Evolutionary conservation across 2,113 vertebrate species (phyloP).

Genomic region (Tetrax tetrax): DNA sequence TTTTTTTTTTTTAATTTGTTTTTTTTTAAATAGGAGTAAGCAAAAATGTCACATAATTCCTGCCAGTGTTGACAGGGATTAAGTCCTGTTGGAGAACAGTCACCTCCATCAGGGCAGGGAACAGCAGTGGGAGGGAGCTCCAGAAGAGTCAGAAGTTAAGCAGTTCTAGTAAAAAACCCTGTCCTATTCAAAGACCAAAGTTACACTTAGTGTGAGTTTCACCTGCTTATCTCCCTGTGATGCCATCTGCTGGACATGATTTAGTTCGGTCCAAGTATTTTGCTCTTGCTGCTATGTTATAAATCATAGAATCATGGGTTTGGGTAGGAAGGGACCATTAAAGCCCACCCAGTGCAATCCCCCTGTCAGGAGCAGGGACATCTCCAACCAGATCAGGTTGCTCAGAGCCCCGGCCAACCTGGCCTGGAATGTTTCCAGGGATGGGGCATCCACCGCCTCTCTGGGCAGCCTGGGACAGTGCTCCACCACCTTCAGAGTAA

Average conservation of each 20-base stretch:
- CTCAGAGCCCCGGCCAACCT: no score
- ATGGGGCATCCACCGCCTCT: no score
- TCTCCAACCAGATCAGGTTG: no score
- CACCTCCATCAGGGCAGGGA: background rate
- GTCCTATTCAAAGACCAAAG: background rate
- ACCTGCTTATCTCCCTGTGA: accelerated
- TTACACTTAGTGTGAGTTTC: background rate
- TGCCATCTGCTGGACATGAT: background rate
- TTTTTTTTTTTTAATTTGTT: background rate
- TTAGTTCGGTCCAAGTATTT: background rate
- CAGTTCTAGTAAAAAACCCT: background rate
- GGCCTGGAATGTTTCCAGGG: no score
- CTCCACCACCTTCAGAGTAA: no score
- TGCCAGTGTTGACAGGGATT: background rate
- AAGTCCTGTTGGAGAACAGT: background rate
- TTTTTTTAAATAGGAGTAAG: background rate
- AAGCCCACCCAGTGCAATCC: no score
- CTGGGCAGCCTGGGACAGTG: no score
- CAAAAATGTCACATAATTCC: background rate
- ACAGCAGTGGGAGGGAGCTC: background rate
- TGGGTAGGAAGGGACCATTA: no score
- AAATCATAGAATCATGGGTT: background rate
- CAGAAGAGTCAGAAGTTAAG: background rate
- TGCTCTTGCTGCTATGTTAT: background rate
- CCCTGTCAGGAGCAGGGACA: no score